A percentile compares a stretch with the other conserved stretches of the same genome.
These are phyloP conservation scores for Cotesia typhae DNA, from an alignment of 1,140 invertebrate species.

Conservation along the genomic window DNA sequence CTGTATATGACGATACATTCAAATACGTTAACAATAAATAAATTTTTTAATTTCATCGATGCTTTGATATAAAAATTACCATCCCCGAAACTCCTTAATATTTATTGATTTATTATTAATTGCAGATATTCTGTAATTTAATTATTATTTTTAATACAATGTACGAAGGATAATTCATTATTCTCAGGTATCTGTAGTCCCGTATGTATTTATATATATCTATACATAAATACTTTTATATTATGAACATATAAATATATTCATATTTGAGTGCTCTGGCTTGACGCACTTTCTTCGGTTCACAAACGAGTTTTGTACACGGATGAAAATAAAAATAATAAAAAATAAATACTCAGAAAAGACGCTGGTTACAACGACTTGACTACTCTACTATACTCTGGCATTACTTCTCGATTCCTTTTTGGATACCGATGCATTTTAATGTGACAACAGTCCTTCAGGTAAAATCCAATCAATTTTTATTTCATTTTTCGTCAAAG, in stretches of 20 bases:
- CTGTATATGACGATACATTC: constrained; percentile 25
- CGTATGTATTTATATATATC: constrained; percentile 2
- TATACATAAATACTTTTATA: constrained; percentile 6
- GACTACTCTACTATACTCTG: not conserved
- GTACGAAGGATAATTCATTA: too few species aligned
- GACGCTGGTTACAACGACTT: not conserved
- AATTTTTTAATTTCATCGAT: too few species aligned
- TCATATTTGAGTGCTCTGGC: constrained; percentile 8
- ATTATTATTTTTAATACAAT: too few species aligned
- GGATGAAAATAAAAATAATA: constrained; percentile 4
- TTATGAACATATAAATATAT: constrained; percentile 16
- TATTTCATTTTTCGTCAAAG: constrained; percentile 7
- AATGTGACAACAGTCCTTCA: constrained; percentile 23
- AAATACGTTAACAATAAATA: not conserved
- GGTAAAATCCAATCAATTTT: constrained; percentile 33
- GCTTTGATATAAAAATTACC: too few species aligned
- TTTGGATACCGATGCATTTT: not conserved
- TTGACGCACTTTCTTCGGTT: constrained; percentile 18
- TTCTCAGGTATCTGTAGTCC: not conserved
- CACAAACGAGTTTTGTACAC: constrained; percentile 28
- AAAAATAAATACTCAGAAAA: constrained; percentile 4
- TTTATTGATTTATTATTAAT: too few species aligned
- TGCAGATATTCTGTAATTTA: too few species aligned
- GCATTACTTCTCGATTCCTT: not conserved
- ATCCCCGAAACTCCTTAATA: too few species aligned